Conservation (phyloP, 2,797 vertebrate species). For the Sebastiscus albofasciatus region DNA sequence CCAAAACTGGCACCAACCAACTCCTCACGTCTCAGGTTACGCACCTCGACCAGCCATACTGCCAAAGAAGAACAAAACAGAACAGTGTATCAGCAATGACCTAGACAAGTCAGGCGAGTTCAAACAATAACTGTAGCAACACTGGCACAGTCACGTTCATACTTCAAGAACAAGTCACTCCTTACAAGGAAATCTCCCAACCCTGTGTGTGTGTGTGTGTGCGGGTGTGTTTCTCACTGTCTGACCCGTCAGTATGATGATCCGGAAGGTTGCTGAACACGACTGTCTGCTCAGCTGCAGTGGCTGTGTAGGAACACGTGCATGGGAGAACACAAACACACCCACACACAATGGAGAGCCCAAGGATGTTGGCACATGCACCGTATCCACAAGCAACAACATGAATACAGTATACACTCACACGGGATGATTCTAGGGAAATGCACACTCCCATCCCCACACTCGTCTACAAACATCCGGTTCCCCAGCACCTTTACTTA, state of each 20-base stretch:
- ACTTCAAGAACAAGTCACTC: conserved; percentile 6
- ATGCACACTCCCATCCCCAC: not conserved
- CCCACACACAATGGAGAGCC: not conserved
- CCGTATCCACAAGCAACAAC: not conserved
- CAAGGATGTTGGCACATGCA: not conserved
- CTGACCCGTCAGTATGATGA: conserved; percentile 21
- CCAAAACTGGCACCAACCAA: not conserved
- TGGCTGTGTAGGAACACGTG: conserved; percentile 6
- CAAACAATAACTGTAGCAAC: conserved; percentile 40
- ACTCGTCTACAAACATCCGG: not conserved
- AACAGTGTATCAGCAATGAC: conserved; percentile 23
- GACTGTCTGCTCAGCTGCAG: conserved; percentile 49
- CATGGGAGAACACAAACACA: not conserved
- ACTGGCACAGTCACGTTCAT: conserved; percentile 35
- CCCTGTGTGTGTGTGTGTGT: not conserved
- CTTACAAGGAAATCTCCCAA: conserved; percentile 46
- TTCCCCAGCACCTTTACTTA: not conserved
- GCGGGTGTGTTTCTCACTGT: conserved; percentile 26
- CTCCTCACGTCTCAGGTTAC: not conserved
- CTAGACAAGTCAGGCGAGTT: conserved; percentile 18
- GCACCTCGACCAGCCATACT: not conserved
- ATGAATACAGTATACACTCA: not conserved
- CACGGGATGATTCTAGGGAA: not conserved
- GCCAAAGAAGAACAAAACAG: conserved; percentile 39
- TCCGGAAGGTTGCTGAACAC: conserved; percentile 30